These are phyloP conservation scores for Graphium colonna DNA, from an alignment of 2,888 invertebrate genomes.

Conservation along the genomic window DNA sequence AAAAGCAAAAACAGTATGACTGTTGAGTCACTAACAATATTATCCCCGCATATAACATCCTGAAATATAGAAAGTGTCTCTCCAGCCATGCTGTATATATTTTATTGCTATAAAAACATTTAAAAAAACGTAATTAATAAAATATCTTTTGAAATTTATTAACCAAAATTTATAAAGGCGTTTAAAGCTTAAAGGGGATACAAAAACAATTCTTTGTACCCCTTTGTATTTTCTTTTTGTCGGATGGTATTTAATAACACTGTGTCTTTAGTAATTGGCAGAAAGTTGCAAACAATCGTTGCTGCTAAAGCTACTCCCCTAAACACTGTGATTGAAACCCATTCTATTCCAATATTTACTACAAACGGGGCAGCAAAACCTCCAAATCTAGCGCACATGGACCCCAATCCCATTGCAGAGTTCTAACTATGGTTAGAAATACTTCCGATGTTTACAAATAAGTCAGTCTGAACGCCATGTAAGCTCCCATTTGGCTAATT, in stretches of 20 bases:
- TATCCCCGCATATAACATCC: too few relatives aligned
- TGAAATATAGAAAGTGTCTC: too few relatives aligned
- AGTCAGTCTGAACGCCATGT: slow-evolving; percentile 72
- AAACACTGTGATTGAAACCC: slow-evolving; percentile 23
- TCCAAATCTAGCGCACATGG: slow-evolving; percentile 91
- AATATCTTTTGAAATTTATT: too few relatives aligned
- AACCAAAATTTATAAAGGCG: too few relatives aligned
- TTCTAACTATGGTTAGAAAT: slow-evolving; percentile 92
- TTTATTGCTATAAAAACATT: too few relatives aligned
- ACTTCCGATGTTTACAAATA: slow-evolving; percentile 81
- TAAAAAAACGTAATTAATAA: too few relatives aligned
- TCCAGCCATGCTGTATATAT: too few relatives aligned
- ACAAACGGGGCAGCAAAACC: slow-evolving; percentile 91
- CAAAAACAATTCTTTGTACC: too few relatives aligned
- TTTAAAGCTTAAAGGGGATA: too few relatives aligned
- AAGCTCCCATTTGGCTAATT: slow-evolving; percentile 87
- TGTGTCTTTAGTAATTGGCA: slow-evolving; percentile 20
- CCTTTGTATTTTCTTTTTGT: slow-evolving; percentile 21
- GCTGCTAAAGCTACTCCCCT: slow-evolving; percentile 22
- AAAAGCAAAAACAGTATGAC: too few relatives aligned
- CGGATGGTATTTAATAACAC: slow-evolving; percentile 23
- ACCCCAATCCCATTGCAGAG: slow-evolving; percentile 90
- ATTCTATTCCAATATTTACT: slow-evolving; percentile 36
- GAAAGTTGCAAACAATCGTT: slow-evolving; percentile 15
- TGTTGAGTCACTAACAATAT: too few relatives aligned